These are phyloP conservation scores for Bugulina stolonifera DNA, from an alignment of 2,888 invertebrate genomes.

Conservation along the genomic window DNA sequence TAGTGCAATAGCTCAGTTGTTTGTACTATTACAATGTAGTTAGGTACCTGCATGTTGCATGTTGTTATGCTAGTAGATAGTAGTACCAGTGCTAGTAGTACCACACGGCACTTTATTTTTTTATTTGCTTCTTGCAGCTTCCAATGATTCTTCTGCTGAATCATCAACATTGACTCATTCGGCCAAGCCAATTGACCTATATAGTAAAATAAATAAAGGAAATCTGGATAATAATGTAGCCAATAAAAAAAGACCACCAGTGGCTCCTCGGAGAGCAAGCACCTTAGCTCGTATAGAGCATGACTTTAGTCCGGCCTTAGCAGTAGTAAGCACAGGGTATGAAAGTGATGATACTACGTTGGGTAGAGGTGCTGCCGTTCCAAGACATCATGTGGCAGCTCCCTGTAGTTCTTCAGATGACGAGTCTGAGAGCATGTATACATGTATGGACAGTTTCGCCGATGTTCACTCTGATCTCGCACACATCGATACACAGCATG, in stretches of 20 bases:
- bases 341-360: neutral
- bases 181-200: too few relatives aligned
- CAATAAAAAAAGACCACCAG: neutral
- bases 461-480: neutral
- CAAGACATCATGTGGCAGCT: neutral
- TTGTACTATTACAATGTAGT: too few relatives aligned
- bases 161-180: too few relatives aligned
- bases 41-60: too few relatives aligned
- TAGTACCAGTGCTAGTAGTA: too few relatives aligned
- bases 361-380: neutral
- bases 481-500: neutral
- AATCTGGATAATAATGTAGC: neutral
- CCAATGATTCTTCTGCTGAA: too few relatives aligned
- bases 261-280: neutral
- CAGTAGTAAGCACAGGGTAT: neutral
- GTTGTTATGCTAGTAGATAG: too few relatives aligned
- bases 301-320: neutral
- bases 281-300: neutral
- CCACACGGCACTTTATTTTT: too few relatives aligned
- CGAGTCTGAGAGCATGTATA: neutral
- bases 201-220: too few relatives aligned
- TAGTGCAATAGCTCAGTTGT: too few relatives aligned
- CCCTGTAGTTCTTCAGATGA: neutral
- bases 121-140: too few relatives aligned
- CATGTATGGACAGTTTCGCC: constrained; percentile 1